These are phyloP conservation scores for Sinopyrophorus schimmeli DNA, from an alignment of 2,888 invertebrate species.

Conservation along the genomic window DNA sequence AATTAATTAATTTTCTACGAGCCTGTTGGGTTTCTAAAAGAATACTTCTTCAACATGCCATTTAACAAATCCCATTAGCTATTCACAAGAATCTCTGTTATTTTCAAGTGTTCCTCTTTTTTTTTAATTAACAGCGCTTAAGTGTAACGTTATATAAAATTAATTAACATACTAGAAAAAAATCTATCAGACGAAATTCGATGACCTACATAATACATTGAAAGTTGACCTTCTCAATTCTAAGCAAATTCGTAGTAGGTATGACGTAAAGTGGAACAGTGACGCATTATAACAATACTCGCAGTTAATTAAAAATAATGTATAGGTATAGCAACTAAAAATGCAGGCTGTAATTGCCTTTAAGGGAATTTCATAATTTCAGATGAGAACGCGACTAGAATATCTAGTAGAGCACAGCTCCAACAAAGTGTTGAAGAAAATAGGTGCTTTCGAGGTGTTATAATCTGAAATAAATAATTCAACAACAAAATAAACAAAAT, in stretches of 20 bases:
- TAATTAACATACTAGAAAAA: no score
- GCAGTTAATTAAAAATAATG: slow-evolving; percentile 24
- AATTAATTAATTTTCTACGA: slow-evolving; percentile 13
- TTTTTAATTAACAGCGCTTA: no score
- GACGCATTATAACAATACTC: slow-evolving; percentile 22
- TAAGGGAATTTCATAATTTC: slow-evolving; percentile 16
- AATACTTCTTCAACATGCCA: slow-evolving; percentile 10
- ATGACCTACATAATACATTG: slow-evolving; percentile 32
- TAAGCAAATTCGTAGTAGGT: slow-evolving; percentile 28
- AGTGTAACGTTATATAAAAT: no score
- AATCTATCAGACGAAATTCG: slow-evolving; percentile 32
- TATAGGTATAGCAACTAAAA: slow-evolving; percentile 8
- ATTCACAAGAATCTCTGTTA: no score
- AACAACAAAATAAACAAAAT: slow-evolving; percentile 4
- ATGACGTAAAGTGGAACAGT: slow-evolving; percentile 30
- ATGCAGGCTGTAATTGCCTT: slow-evolving; percentile 9
- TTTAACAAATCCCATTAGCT: no score
- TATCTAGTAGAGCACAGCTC: no score
- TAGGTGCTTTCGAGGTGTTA: background rate
- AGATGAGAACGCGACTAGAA: slow-evolving; percentile 4
- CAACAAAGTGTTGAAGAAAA: no score
- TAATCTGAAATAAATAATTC: slow-evolving; percentile 17
- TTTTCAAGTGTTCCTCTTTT: no score
- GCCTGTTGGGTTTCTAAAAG: slow-evolving; percentile 9
- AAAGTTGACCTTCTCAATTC: slow-evolving; percentile 31